Percentiles rank a stretch among this genome's conserved stretches.
Evolutionary conservation across 2,113 vertebrate species (phyloP).

Genomic region (Haliaeetus leucogaster): DNA sequence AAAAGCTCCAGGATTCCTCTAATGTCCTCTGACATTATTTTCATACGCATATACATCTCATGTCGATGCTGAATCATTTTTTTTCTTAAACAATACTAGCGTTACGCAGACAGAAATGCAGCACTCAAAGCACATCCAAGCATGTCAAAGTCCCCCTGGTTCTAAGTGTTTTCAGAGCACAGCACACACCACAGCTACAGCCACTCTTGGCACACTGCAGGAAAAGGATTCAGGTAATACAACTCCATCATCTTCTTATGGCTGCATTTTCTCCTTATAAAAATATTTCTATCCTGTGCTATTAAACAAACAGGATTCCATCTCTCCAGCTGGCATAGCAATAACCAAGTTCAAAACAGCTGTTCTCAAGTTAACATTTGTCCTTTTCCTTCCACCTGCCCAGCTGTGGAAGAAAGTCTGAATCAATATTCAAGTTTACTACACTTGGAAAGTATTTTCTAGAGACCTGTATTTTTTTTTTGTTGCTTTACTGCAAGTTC

Average conservation of each 20-base stretch:
- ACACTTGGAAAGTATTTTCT: not conserved
- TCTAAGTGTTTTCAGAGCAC: not conserved
- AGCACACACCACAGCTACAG: not conserved
- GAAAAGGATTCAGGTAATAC: not conserved
- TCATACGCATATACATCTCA: not conserved
- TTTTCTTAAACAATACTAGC: not conserved
- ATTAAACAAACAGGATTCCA: not conserved
- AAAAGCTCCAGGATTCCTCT: not conserved
- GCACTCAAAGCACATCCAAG: not conserved
- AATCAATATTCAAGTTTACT: not conserved
- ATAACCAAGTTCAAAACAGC: not conserved
- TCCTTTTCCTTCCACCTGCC: not conserved
- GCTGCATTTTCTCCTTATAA: not conserved
- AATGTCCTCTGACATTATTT: not conserved
- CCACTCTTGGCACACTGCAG: not conserved
- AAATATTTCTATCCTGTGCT: not conserved
- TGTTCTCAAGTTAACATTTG: not conserved
- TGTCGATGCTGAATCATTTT: fast-evolving
- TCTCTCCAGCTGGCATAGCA: not conserved
- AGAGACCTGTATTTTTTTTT: not conserved
- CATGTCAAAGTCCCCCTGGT: fast-evolving
- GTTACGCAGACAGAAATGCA: not conserved
- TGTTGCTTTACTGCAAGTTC: not conserved
- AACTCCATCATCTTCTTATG: not conserved
- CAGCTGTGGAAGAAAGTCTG: not conserved